Base-by-base conservation (phyloP, 2,113 vertebrate genomes). In the Engraulis encrasicolus region DNA sequence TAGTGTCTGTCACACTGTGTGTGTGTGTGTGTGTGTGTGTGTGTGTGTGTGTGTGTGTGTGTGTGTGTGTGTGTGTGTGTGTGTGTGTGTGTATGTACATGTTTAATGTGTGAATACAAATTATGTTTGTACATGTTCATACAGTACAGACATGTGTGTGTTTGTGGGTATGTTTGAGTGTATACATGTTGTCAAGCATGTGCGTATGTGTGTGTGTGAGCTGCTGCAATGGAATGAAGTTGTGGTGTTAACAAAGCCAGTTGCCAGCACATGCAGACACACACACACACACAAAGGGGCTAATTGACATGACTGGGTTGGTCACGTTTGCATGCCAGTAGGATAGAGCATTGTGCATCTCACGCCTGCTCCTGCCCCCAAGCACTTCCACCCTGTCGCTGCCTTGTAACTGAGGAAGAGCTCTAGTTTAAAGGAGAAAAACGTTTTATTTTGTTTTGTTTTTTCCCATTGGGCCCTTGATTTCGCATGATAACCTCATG, bases 391-490 rank as follows among this genome's bases (percentile, higher is more conserved):
- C 89, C 89, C 86, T 88, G 90, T 92, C 90, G 92, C 90, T 90
- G 49, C 61, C 79, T 86, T 93, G 92, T 93, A 93, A 93, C 90
- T 92, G 91, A 94, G 93, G 91, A 92, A 92, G 92, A 89, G 77
- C 86, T 81, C 50, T n/a, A n/a, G n/a, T n/a, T n/a, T n/a, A n/a
- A n/a, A n/a, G n/a, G n/a, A n/a, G n/a, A n/a, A n/a, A n/a, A n/a
- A n/a, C n/a, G n/a, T n/a, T n/a, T n/a, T n/a, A n/a, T n/a, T n/a
- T n/a, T n/a, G n/a, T n/a, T n/a, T n/a, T n/a, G n/a, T n/a, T n/a
- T n/a, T n/a, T n/a, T n/a, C n/a, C n/a, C n/a, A n/a, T n/a, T n/a
- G n/a, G n/a, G n/a, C n/a, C n/a, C n/a, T n/a, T n/a, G n/a, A n/a
- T n/a, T n/a, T n/a, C n/a, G n/a, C n/a, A n/a, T n/a, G n/a, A n/a